Conservation (phyloP, 2,113 vertebrate species). For the Rhipidura dahli region DNA sequence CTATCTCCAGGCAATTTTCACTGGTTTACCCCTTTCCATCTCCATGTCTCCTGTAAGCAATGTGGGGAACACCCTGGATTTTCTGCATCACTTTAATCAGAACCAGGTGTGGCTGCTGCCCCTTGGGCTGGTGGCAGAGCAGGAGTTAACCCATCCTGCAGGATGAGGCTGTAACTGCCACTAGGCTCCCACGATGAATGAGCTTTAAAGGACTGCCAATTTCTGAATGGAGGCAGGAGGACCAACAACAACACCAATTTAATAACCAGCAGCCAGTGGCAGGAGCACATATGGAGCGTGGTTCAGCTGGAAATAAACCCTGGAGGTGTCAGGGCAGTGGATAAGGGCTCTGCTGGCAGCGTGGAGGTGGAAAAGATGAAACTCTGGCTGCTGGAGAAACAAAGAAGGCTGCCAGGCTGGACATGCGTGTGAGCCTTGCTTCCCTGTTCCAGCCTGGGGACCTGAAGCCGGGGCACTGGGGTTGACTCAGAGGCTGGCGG, state of each 20-base stretch:
- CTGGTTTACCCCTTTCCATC: not conserved
- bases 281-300: not conserved
- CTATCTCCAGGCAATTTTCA: fast-evolving
- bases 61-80: fast-evolving
- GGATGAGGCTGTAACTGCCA: not conserved
- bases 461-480: fast-evolving
- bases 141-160: not conserved
- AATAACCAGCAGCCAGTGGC: not conserved
- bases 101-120: fast-evolving
- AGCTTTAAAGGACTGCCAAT: not conserved
- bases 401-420: not conserved
- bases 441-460: not conserved
- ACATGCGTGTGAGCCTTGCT: not conserved
- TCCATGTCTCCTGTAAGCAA: fast-evolving
- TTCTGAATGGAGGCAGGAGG: not conserved
- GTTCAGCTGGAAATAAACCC: conserved; percentile 15
- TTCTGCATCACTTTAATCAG: fast-evolving
- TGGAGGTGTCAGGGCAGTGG: conserved; percentile 4
- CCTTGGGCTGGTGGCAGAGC: not conserved
- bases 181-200: not conserved
- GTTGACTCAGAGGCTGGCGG: not conserved
- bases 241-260: not conserved
- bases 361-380: conserved; percentile 38
- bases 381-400: not conserved
- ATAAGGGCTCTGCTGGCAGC: conserved; percentile 21